A percentile compares a stretch with the other conserved stretches of the same genome.
These are phyloP conservation scores for Pollenia amentaria DNA, from an alignment of 2,888 invertebrate species.

Conservation along the genomic window DNA sequence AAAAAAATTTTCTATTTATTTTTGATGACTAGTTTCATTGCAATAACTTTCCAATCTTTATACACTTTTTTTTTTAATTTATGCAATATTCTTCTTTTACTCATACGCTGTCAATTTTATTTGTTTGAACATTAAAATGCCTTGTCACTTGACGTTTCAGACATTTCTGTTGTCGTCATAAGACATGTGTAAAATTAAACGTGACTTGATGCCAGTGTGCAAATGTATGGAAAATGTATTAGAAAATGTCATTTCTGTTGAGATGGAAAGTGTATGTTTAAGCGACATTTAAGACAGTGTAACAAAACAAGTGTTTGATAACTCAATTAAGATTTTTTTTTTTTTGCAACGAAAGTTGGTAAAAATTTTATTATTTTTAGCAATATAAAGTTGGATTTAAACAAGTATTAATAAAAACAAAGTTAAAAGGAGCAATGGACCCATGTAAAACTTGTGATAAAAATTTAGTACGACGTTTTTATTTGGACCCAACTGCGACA, in stretches of 20 bases:
- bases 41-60: not conserved
- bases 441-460: too few species aligned
- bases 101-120: slow-evolving; percentile 19
- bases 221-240: slow-evolving; percentile 23
- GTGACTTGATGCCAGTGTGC: slow-evolving; percentile 23
- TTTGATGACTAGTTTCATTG: not conserved
- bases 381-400: too few species aligned
- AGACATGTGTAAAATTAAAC: slow-evolving; percentile 48
- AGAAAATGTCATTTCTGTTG: slow-evolving; percentile 13
- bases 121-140: slow-evolving; percentile 6
- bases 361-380: not conserved
- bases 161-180: not conserved
- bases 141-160: slow-evolving; percentile 12
- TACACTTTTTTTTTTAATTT: not conserved
- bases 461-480: too few species aligned
- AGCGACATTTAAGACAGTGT: slow-evolving; percentile 17
- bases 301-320: not conserved
- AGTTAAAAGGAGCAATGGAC: too few species aligned
- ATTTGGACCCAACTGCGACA: too few species aligned
- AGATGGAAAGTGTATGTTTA: slow-evolving; percentile 22
- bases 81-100: not conserved
- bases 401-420: too few species aligned
- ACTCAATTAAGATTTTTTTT: slow-evolving; percentile 1
- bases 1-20: too few species aligned
- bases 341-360: not conserved